These are phyloP conservation scores for Atractosteus spatula DNA, from an alignment of 2,113 vertebrate genomes.

Conservation along the genomic window DNA sequence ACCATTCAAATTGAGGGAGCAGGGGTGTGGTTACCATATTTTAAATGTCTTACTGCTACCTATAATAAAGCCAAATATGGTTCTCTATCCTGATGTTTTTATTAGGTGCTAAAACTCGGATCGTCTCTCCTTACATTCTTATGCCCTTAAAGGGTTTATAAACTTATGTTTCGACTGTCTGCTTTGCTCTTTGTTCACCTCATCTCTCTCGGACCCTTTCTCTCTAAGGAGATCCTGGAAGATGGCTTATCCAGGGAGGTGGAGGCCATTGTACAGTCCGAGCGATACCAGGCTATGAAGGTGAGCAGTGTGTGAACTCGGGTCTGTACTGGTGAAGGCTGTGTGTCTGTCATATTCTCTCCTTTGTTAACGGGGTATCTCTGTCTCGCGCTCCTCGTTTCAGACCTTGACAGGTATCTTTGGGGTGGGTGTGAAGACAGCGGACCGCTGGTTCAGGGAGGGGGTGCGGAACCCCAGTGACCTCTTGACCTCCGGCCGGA, in stretches of 20 bases:
- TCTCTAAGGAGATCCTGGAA: conserved; percentile 73
- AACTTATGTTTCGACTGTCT: background rate
- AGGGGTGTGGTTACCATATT: background rate
- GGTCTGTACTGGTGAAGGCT: too few species aligned
- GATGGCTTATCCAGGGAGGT: conserved; percentile 70
- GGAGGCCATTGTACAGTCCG: conserved; percentile 55
- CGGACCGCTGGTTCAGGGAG: conserved; percentile 72
- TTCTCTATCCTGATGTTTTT: background rate
- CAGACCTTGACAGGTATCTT: conserved; percentile 78
- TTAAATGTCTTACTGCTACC: background rate
- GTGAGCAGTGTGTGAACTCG: conserved; percentile 33
- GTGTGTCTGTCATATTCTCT: background rate
- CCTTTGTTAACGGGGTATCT: background rate
- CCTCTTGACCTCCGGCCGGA: conserved; percentile 45
- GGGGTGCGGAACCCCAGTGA: conserved; percentile 64
- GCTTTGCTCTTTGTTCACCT: background rate
- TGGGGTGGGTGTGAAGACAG: conserved; percentile 78
- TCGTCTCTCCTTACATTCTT: background rate
- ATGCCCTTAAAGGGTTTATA: background rate
- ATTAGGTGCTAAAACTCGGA: background rate
- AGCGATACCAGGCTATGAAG: conserved; percentile 74
- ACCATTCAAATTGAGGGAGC: background rate
- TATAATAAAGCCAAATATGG: background rate
- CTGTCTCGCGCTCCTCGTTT: conserved; percentile 3
- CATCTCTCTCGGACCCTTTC: background rate